phyloP scores from a whole-genome alignment of 2,888 invertebrate species.

The Melinaea menophilus region DNA sequence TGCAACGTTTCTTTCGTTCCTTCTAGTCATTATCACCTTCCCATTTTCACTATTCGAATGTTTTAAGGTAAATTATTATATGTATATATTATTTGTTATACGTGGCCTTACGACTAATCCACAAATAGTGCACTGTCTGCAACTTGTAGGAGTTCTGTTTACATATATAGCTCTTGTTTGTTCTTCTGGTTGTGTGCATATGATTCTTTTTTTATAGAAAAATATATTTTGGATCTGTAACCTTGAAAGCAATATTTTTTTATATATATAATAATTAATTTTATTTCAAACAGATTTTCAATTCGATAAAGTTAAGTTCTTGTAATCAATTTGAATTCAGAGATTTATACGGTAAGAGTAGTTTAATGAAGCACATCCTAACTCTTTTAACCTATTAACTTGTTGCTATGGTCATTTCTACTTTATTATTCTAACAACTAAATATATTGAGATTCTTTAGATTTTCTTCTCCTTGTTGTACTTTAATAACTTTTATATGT shows the following conservation, averaged over 20 bases:
- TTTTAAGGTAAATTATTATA: slow-evolving; percentile 81
- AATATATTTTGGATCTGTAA: too few relatives aligned
- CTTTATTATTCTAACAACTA: too few relatives aligned
- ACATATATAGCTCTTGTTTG: background rate
- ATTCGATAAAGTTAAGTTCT: background rate
- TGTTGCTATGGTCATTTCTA: too few relatives aligned
- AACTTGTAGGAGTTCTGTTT: background rate
- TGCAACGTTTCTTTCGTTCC: slow-evolving; percentile 83
- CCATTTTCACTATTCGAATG: slow-evolving; percentile 91
- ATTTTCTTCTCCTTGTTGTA: background rate
- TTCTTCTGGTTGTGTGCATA: too few relatives aligned
- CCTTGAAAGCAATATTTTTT: too few relatives aligned
- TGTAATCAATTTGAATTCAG: slow-evolving; percentile 12
- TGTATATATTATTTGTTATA: slow-evolving; percentile 4
- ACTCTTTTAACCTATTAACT: too few relatives aligned
- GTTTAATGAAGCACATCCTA: slow-evolving; percentile 7
- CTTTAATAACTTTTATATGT: background rate
- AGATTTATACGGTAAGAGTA: slow-evolving; percentile 13
- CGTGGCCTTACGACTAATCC: background rate
- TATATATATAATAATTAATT: too few relatives aligned
- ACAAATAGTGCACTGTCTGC: background rate
- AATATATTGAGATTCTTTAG: too few relatives aligned
- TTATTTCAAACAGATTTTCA: too few relatives aligned
- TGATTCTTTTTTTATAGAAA: too few relatives aligned
- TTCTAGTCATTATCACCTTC: slow-evolving; percentile 86